Percentiles rank a stretch among this genome's conserved stretches.
Conservation (phyloP, 2,797 vertebrate genomes). For the Ptychadena robeensis region DNA sequence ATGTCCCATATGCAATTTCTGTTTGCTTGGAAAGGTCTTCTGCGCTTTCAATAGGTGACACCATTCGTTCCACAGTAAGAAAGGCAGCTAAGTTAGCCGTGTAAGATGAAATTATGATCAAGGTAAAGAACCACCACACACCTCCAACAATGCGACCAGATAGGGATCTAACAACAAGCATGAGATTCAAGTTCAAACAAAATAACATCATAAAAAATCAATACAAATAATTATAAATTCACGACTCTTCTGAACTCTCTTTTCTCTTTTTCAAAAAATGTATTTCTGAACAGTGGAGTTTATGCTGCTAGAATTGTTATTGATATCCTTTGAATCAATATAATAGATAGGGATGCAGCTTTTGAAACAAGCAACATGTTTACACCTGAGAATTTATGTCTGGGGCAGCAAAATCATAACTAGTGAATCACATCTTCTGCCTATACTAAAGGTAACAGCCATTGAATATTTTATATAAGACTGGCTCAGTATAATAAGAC, state of each 20-base stretch:
- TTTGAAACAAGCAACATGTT: background rate
- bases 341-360: background rate
- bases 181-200: constrained; percentile 77
- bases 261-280: background rate
- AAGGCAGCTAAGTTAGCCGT: constrained; percentile 99
- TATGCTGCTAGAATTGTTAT: background rate
- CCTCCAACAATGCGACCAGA: constrained; percentile 98
- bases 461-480: background rate
- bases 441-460: background rate
- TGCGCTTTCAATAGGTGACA: constrained; percentile 98
- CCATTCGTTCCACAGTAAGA: constrained; percentile 99
- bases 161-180: constrained; percentile 91
- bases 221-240: background rate
- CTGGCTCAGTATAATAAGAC: background rate
- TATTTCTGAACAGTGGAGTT: background rate
- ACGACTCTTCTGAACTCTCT: background rate
- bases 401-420: background rate
- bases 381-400: background rate
- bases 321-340: background rate
- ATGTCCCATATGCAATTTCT: constrained; percentile 96
- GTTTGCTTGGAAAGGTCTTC: constrained; percentile 97
- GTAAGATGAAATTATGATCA: constrained; percentile 99
- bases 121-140: constrained; percentile 99
- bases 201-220: background rate
- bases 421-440: background rate